Evolutionary conservation across 1,140 invertebrate species (phyloP).

Genomic region (Tribolium castaneum): DNA sequence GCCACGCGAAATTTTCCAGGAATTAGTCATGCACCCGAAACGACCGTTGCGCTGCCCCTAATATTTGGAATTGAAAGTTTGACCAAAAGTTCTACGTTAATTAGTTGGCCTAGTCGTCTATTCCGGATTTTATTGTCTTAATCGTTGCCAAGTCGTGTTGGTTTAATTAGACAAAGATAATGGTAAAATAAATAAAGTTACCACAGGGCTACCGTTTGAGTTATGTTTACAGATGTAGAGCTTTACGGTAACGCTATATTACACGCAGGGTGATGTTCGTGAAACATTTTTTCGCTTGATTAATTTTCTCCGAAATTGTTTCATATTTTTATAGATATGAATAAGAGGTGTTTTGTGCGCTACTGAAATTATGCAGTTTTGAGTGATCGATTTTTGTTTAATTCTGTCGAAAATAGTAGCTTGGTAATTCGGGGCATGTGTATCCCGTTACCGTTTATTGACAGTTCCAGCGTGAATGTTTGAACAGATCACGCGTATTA

Average conservation of each 20-base stretch:
- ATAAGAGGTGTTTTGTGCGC: too few relatives aligned
- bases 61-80: not conserved
- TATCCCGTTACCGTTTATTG: not conserved
- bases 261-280: too few relatives aligned
- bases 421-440: too few relatives aligned
- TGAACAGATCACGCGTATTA: not conserved
- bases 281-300: too few relatives aligned
- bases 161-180: not conserved
- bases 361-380: too few relatives aligned
- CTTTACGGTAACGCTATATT: not conserved
- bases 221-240: too few relatives aligned
- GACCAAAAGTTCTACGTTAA: too few relatives aligned
- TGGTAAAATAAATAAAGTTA: not conserved
- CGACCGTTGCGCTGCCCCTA: not conserved
- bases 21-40: constrained; percentile 24
- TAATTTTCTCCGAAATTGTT: too few relatives aligned
- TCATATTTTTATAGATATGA: too few relatives aligned
- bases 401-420: too few relatives aligned
- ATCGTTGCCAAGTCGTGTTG: not conserved
- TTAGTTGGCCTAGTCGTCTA: not conserved
- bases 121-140: not conserved
- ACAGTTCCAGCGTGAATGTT: not conserved
- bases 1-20: constrained; percentile 33
- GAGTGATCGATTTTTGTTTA: too few relatives aligned
- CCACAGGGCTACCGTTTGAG: too few relatives aligned